Percentiles rank a stretch among this genome's conserved stretches.
Conservation (phyloP, 2,797 vertebrate genomes). For the Diplodus puntazzo region DNA sequence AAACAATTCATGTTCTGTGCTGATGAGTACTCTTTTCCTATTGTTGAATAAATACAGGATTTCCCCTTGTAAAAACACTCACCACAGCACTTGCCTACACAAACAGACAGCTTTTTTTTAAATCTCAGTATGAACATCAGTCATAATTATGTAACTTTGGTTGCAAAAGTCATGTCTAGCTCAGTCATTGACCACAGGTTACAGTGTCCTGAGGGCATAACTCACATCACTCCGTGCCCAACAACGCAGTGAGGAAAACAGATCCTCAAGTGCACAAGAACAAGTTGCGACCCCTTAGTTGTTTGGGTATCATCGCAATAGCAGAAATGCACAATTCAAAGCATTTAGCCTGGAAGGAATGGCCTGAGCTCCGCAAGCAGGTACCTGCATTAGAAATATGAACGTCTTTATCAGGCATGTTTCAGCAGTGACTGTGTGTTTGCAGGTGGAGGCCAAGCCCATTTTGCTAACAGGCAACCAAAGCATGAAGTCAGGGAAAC, state of each 20-base stretch:
- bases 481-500: not conserved
- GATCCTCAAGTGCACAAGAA: conserved; percentile 13
- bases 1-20: not conserved
- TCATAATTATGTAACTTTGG: conserved; percentile 41
- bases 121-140: conserved; percentile 18
- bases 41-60: not conserved
- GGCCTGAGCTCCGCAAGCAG: conserved; percentile 41
- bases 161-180: conserved; percentile 27
- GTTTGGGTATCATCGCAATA: conserved; percentile 22
- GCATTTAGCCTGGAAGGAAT: conserved; percentile 15
- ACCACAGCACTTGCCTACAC: not conserved
- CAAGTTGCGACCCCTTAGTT: conserved; percentile 59
- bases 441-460: conserved; percentile 36
- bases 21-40: not conserved
- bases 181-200: not conserved
- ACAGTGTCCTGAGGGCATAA: not conserved
- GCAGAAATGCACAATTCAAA: conserved; percentile 30
- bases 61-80: not conserved
- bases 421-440: conserved; percentile 21
- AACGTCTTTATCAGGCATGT: conserved; percentile 17
- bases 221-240: not conserved
- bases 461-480: conserved; percentile 24
- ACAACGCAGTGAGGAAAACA: not conserved
- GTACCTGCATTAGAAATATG: conserved; percentile 55
- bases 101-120: not conserved